Evolutionary conservation across 2,113 vertebrate genomes (phyloP).

Genomic region (Grallaria varia): DNA sequence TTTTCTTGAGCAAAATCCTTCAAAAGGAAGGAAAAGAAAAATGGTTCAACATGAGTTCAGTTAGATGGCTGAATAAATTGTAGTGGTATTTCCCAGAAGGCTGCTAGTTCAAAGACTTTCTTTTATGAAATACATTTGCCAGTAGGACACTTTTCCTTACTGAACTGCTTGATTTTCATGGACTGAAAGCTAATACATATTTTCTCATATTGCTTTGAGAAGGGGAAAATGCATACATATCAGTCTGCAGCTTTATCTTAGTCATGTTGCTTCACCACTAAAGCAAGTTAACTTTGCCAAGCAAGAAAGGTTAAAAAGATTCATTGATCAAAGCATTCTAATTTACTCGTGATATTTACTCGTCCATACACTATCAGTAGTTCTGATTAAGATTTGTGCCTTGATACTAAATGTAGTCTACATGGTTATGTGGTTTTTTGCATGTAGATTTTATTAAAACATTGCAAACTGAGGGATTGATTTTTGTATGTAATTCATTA

Average conservation of each 20-base stretch:
- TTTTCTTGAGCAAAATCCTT: constrained; percentile 36
- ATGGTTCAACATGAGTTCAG: constrained; percentile 56
- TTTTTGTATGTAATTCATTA: not conserved
- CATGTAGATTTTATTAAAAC: not conserved
- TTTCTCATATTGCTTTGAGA: not conserved
- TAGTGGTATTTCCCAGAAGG: constrained; percentile 7
- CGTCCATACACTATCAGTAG: not conserved
- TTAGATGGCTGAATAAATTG: not conserved
- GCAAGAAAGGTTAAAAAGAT: not conserved
- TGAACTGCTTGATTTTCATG: not conserved
- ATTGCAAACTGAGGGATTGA: not conserved
- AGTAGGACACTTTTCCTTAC: not conserved
- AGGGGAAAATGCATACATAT: not conserved
- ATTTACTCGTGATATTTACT: not conserved
- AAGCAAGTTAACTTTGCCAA: not conserved
- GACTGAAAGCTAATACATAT: not conserved
- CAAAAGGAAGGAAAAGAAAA: constrained; percentile 42
- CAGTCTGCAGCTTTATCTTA: not conserved
- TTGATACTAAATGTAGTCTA: not conserved
- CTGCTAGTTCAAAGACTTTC: not conserved
- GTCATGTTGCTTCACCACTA: not conserved
- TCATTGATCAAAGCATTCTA: not conserved
- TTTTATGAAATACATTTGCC: not conserved
- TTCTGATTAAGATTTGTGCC: not conserved
- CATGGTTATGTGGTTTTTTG: not conserved